These are phyloP conservation scores for Acrocephalus kingi DNA, from an alignment of 2,113 vertebrate species.

Conservation along the genomic window DNA sequence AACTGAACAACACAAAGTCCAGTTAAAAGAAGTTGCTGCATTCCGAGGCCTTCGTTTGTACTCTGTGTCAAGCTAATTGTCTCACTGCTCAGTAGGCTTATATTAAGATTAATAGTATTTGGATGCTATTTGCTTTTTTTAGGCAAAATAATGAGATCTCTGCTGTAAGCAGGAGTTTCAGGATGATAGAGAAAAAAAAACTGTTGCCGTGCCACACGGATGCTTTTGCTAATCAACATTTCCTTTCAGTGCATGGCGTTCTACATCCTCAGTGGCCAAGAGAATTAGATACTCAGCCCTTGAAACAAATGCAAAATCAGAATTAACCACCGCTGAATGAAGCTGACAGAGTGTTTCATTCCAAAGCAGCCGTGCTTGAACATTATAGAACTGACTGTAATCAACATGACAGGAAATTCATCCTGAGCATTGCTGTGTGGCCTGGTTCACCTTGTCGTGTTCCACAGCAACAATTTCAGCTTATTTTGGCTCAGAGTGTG, in stretches of 20 bases:
- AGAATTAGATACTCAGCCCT: not conserved
- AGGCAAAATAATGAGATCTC: conserved; percentile 48
- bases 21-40: not conserved
- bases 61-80: not conserved
- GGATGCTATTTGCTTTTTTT: conserved; percentile 66
- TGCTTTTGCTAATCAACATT: conserved; percentile 9
- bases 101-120: conserved; percentile 25
- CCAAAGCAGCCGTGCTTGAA: not conserved
- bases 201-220: not conserved
- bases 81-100: not conserved
- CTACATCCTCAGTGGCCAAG: not conserved
- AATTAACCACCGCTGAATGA: not conserved
- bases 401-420: not conserved
- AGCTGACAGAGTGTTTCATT: not conserved
- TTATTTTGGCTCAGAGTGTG: not conserved
- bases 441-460: not conserved
- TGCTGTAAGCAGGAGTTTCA: conserved; percentile 41
- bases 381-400: not conserved
- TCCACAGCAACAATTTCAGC: not conserved
- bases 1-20: not conserved
- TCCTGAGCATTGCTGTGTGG: not conserved
- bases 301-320: conserved; percentile 1
- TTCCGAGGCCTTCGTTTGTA: not conserved
- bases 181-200: conserved; percentile 21
- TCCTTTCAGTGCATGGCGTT: not conserved